Base-by-base conservation (phyloP, 2,888 invertebrate species). In the Herminia tarsipennalis region DNA sequence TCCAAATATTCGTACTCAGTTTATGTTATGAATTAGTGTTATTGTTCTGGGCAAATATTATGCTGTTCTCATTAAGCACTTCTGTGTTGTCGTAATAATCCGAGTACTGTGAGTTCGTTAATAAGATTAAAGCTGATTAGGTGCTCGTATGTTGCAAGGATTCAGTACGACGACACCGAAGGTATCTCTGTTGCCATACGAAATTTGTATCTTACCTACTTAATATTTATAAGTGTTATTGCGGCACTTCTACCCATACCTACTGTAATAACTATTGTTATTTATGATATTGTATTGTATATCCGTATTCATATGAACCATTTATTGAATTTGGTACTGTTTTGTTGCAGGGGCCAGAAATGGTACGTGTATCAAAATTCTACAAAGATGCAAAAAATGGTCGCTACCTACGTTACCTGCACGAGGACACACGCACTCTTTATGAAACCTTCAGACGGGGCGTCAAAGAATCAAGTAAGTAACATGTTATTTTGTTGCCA, bases 381-480 rank as follows among this genome's bases (percentile, higher is more conserved):
- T 96, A 95, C 92, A 96, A 96, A 88, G 97, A 97, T 74, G 95
- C 96, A 55, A 96, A 96, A 88, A 96, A 96, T 71, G 97, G 97
- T 43, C 95, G 95, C 83, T 97, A 95, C 84, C 92, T 97, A 58
- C 95, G 95, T 76, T 97, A 94, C 82, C 92, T 98, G 56, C 95
- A 95, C 81, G 96, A 97, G 72, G 98, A 98, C 83, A 95, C 96
- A 42, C 94, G 94, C 76, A 98, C 98, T 37, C 91, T 98, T 24
- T 98, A 97, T 83, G 97, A 98, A 71, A 95, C 95, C 59, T 97
- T 98, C 88, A 95, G 98, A 65, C 94, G 96, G 82, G 98, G 98
- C 56, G 96, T 97, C 69, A 97, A 96, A 88, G 95, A 97, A 83
- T 98, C 98, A 76, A 97, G 96, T 95, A 86, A 94, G 95, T 93